Base-by-base conservation (phyloP, 1,140 invertebrate genomes). In the Drosophila subpulchrella region DNA sequence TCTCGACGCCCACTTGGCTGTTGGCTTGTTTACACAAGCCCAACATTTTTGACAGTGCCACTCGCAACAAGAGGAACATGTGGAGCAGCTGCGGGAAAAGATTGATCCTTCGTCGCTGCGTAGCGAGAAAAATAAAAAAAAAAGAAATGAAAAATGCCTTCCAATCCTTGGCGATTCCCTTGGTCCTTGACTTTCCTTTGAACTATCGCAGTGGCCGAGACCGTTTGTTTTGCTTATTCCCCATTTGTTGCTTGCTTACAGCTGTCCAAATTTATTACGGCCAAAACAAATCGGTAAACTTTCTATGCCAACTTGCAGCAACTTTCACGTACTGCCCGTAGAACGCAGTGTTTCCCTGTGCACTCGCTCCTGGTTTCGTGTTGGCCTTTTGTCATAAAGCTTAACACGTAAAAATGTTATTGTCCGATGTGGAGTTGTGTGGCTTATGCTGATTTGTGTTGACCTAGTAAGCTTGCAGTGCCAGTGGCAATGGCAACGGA, bases 371-470 rank as follows among this genome's bases (percentile, higher is more conserved):
- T 36, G 32, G 15, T 12, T 39, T 34, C 38, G 75, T 71, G 58
- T 24, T 79, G 83, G 76, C 75, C 84, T 89, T 88, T 88, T 89
- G 83, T 89, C 84, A 83, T 82, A 88, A 73, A 88, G 83, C 84
- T 88, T 88, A 88, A 83, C 84, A 89, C 84, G 83, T 88, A 89
- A 88, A 88, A 88, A 89, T 89, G 84, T 83, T 86, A 88, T 88
- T 88, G 83, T 78, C 81, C 78, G 81, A 84, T 84, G 78, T 85
- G 76, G 74, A 85, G 81, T 86, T 81, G 68, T 86, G 82, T 77
- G 71, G 75, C 80, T 89, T 88, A 88, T 88, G 84, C 83, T 88
- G 84, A 89, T 88, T 89, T 88, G 75, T 80, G 84, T 76, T 88
- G 76, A 83, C 83, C 83, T 41, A 83, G 56, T 81, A 80, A 80